A percentile compares a stretch with the other conserved stretches of the same genome.
Evolutionary conservation across 2,888 invertebrate genomes (phyloP).

Genomic region (Mythimna vitellina): DNA sequence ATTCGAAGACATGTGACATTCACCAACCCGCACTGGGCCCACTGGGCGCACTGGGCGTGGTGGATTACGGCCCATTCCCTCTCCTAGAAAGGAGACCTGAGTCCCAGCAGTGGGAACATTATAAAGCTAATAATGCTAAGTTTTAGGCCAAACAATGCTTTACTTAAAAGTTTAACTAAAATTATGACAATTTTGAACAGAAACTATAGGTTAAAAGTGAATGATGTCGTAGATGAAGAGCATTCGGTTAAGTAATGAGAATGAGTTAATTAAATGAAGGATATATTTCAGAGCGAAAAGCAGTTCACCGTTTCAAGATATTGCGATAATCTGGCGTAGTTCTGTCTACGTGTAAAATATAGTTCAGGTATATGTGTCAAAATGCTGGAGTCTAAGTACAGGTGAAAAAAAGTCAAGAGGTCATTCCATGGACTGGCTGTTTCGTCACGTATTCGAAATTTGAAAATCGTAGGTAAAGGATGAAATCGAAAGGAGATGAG

Average conservation of each 20-base stretch:
- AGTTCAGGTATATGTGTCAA: conserved; percentile 25
- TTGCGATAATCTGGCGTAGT: conserved; percentile 22
- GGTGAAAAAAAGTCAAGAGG: conserved; percentile 62
- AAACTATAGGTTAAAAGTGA: conserved; percentile 7
- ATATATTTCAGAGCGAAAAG: conserved; percentile 1
- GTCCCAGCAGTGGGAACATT: no score
- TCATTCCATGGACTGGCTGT: conserved; percentile 65
- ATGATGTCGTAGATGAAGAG: conserved; percentile 12
- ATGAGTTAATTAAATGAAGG: conserved; percentile 12
- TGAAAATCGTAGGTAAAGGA: conserved; percentile 28
- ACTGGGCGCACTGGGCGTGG: no score
- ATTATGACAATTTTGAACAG: conserved; percentile 20
- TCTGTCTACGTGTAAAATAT: conserved; percentile 23
- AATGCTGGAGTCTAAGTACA: conserved; percentile 45
- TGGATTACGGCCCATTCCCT: no score
- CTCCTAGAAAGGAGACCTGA: no score
- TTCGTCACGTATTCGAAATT: conserved; percentile 23
- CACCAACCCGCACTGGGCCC: no score
- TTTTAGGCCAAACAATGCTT: background rate
- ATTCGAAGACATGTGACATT: no score
- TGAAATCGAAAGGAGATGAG: conserved; percentile 54
- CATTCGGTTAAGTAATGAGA: conserved; percentile 19
- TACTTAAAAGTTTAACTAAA: background rate
- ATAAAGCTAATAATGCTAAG: background rate
- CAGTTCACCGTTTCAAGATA: conserved; percentile 9